A percentile compares a stretch with the other conserved stretches of the same genome.
These are phyloP conservation scores for Falco biarmicus DNA, from an alignment of 2,797 vertebrate species.

Conservation along the genomic window DNA sequence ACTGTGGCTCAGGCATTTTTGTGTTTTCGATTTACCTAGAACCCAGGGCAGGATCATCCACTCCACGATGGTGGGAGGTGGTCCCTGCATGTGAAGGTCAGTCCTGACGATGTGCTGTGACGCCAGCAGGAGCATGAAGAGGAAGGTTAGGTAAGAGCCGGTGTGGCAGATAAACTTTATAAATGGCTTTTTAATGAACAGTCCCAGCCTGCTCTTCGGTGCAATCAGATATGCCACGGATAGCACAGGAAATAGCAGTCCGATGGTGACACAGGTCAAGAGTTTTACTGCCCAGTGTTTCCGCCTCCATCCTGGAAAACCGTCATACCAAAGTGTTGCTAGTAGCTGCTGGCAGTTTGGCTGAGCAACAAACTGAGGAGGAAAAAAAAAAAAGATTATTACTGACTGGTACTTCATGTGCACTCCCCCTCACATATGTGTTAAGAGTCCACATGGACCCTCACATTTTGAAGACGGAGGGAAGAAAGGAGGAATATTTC, in stretches of 20 bases:
- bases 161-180: slow-evolving; percentile 99
- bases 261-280: slow-evolving; percentile 95
- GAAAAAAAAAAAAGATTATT: background rate
- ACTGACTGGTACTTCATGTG: background rate
- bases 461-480: background rate
- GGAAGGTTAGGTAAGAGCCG: slow-evolving; percentile 97
- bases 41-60: slow-evolving; percentile 99
- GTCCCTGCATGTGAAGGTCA: slow-evolving; percentile 95
- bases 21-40: slow-evolving; percentile 82
- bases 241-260: slow-evolving; percentile 93
- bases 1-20: background rate
- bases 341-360: slow-evolving; percentile 98
- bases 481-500: background rate
- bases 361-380: slow-evolving; percentile 92
- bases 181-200: slow-evolving; percentile 98
- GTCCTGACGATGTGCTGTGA: slow-evolving; percentile 97
- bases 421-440: background rate
- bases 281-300: slow-evolving; percentile 97
- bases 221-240: slow-evolving; percentile 92
- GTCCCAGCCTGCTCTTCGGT: slow-evolving; percentile 92
- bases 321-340: slow-evolving; percentile 95
- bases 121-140: slow-evolving; percentile 95
- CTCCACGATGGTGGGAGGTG: slow-evolving; percentile 94
- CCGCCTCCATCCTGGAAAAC: slow-evolving; percentile 95
- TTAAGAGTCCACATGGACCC: background rate